These are phyloP conservation scores for Napeogenes sylphis DNA, from an alignment of 2,888 invertebrate species.

Conservation along the genomic window DNA sequence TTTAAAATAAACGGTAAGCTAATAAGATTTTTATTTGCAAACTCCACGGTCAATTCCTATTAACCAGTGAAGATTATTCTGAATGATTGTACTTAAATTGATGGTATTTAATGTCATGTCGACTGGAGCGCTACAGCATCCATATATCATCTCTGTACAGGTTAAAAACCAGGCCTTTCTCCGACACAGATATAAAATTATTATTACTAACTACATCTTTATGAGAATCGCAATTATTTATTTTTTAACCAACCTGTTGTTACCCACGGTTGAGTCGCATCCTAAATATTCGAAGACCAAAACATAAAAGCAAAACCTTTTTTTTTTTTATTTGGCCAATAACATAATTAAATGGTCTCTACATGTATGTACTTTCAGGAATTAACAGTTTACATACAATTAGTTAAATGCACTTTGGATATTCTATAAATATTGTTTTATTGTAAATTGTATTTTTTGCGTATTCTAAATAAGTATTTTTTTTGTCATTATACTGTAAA, in stretches of 20 bases:
- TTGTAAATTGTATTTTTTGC: too few relatives aligned
- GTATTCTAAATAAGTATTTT: too few relatives aligned
- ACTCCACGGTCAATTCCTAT: constrained; percentile 13
- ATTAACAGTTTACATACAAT: too few relatives aligned
- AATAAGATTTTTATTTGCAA: background rate
- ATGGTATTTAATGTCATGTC: constrained; percentile 28
- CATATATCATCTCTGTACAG: constrained; percentile 24
- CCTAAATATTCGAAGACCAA: too few relatives aligned
- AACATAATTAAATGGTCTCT: too few relatives aligned
- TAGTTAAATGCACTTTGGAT: too few relatives aligned
- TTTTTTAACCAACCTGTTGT: constrained; percentile 1
- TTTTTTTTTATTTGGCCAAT: too few relatives aligned
- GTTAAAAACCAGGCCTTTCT: constrained; percentile 28
- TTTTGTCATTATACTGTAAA: too few relatives aligned
- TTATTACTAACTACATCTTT: constrained; percentile 21
- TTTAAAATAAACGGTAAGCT: background rate
- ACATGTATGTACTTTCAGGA: too few relatives aligned
- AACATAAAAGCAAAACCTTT: too few relatives aligned
- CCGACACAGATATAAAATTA: constrained; percentile 21
- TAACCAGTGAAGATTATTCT: constrained; percentile 25
- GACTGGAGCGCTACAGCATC: constrained; percentile 15
- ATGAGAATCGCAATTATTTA: constrained; percentile 11
- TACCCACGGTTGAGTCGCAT: background rate
- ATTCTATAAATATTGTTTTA: too few relatives aligned
- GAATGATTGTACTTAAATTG: constrained; percentile 28